Conservation (phyloP, 2,113 vertebrate species). For the Bettongia penicillata region DNA sequence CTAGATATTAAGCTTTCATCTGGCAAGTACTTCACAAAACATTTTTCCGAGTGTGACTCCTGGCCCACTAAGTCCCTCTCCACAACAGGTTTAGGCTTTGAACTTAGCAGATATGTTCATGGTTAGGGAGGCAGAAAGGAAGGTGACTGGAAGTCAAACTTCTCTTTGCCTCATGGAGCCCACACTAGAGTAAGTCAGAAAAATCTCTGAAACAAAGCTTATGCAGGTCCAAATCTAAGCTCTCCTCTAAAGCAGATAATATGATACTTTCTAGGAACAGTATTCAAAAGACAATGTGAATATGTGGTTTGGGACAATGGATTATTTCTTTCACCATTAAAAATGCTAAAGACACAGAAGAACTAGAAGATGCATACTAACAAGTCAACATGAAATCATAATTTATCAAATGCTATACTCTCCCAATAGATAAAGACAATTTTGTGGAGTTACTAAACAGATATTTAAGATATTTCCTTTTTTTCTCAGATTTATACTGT, state of each 20-base stretch:
- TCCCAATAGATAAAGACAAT: not conserved
- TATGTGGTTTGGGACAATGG: not conserved
- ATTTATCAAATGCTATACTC: not conserved
- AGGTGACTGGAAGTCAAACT: not conserved
- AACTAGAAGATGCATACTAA: not conserved
- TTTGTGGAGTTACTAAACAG: not conserved
- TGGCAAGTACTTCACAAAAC: not conserved
- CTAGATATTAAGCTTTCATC: not conserved
- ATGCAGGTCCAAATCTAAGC: not conserved
- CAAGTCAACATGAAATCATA: not conserved
- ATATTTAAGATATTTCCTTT: not conserved
- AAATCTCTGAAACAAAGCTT: not conserved
- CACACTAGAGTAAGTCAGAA: not conserved
- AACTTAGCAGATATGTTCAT: not conserved
- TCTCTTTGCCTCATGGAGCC: too few relatives aligned
- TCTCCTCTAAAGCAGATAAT: not conserved
- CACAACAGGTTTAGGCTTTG: not conserved
- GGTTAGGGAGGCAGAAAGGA: not conserved
- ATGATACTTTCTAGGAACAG: not conserved
- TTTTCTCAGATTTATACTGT: not conserved
- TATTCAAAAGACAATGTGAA: not conserved
- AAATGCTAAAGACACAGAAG: not conserved
- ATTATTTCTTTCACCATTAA: not conserved
- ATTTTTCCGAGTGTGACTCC: not conserved
- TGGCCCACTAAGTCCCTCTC: not conserved